Evolutionary conservation across 2,113 vertebrate species (phyloP).

Genomic region (Apteryx owenii): DNA sequence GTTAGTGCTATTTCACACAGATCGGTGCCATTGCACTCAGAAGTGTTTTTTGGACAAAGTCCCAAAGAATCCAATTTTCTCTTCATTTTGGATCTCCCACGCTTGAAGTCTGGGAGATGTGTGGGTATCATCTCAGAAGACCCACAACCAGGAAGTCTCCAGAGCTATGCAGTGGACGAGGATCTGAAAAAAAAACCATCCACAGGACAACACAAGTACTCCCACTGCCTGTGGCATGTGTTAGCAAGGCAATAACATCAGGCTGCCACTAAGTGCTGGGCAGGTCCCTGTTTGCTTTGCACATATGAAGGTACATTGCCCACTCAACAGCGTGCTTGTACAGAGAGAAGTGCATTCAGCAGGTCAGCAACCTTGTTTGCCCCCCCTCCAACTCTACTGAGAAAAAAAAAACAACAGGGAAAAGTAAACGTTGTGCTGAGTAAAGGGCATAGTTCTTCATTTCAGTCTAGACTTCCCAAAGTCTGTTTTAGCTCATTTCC

Average conservation of each 20-base stretch:
- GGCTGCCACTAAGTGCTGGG: background rate
- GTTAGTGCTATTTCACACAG: background rate
- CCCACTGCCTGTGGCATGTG: background rate
- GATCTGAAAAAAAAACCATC: background rate
- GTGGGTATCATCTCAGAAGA: background rate
- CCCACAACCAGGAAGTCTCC: background rate
- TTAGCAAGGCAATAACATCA: background rate
- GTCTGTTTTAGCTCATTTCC: background rate
- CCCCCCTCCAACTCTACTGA: background rate
- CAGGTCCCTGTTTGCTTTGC: background rate
- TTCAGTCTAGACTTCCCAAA: background rate
- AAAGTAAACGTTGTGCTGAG: background rate
- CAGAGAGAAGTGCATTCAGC: background rate
- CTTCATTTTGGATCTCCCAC: background rate
- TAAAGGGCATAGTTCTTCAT: background rate
- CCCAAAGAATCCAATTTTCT: background rate
- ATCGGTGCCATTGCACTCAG: background rate
- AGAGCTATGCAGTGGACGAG: background rate
- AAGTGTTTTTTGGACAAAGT: background rate
- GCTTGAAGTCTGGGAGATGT: background rate
- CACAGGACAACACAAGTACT: background rate
- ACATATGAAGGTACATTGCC: rapidly evolving
- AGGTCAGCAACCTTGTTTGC: background rate
- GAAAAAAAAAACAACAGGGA: background rate
- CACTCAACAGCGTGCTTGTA: background rate